Base-by-base conservation (phyloP, 1,140 invertebrate species). In the Elysia chlorotica region DNA sequence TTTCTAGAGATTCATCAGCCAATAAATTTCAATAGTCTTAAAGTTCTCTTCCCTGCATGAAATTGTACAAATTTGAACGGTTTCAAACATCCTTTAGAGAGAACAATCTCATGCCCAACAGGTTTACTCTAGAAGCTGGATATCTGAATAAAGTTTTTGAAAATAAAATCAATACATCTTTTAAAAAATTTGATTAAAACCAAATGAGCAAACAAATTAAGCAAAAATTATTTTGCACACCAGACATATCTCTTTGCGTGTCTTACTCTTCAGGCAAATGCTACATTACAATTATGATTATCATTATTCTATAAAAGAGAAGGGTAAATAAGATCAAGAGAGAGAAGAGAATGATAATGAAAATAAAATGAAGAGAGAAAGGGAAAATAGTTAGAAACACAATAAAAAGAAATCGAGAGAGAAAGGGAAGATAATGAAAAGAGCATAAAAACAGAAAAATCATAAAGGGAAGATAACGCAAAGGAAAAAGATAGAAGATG, bases 141-240 rank as follows among this genome's bases (percentile, higher is more conserved):
- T n/a, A n/a, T n/a, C n/a, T n/a, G n/a, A n/a, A n/a, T n/a, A n/a
- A n/a, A n/a, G n/a, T n/a, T n/a, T n/a, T n/a, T n/a, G n/a, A n/a
- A n/a, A n/a, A n/a, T n/a, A n/a, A n/a, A n/a, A n/a, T n/a, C n/a
- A n/a, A n/a, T n/a, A n/a, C n/a, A n/a, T n/a, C n/a, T n/a, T n/a
- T n/a, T n/a, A n/a, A n/a, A n/a, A n/a, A n/a, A n/a, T n/a, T n/a
- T n/a, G n/a, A n/a, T n/a, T n/a, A n/a, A n/a, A n/a, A n/a, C n/a
- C n/a, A n/a, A n/a, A n/a, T n/a, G n/a, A n/a, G n/a, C n/a, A 59
- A 69, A 28, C n/a, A 74, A 37, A 65, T 69, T 10, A 61, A 48
- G 53, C 1, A 14, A 10, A 21, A 33, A 19, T 67, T 67, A 53
- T n/a, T n/a, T n/a, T n/a, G n/a, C n/a, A n/a, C n/a, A n/a, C n/a